phyloP scores from a whole-genome alignment of 1,140 invertebrate genomes.

The Apis florea region DNA sequence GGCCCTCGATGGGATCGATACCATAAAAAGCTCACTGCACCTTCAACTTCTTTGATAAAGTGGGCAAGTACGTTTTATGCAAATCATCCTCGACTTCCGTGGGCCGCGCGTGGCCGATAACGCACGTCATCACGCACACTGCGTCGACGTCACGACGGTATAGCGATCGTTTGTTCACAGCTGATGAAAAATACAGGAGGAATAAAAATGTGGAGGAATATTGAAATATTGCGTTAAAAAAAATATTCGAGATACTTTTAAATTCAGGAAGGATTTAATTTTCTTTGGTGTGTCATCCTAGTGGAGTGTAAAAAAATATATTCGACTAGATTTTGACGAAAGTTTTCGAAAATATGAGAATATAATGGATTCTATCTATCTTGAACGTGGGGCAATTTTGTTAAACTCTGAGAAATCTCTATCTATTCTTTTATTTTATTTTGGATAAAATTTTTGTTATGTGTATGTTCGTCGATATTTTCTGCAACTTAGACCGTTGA shows the following conservation, averaged over 20 bases:
- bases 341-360: neutral
- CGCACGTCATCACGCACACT: neutral
- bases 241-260: too few relatives aligned
- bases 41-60: slow-evolving; percentile 14
- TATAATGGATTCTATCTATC: too few relatives aligned
- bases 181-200: neutral
- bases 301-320: neutral
- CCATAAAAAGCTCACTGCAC: slow-evolving; percentile 66
- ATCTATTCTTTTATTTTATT: too few relatives aligned
- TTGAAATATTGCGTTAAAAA: too few relatives aligned
- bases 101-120: neutral
- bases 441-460: too few relatives aligned
- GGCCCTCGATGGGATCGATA: slow-evolving; percentile 69
- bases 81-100: slow-evolving; percentile 5
- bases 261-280: too few relatives aligned
- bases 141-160: neutral
- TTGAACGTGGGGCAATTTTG: too few relatives aligned
- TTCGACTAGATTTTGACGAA: neutral
- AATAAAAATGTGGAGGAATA: too few relatives aligned
- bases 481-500: too few relatives aligned
- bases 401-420: too few relatives aligned
- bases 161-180: neutral
- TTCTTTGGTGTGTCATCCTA: too few relatives aligned
- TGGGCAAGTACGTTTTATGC: slow-evolving; percentile 3
- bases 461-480: too few relatives aligned